Evolutionary conservation across 1,140 invertebrate species (phyloP), one percentile per base, ranked within the genome.

Genomic region (Scaptomyza pallida): DNA sequence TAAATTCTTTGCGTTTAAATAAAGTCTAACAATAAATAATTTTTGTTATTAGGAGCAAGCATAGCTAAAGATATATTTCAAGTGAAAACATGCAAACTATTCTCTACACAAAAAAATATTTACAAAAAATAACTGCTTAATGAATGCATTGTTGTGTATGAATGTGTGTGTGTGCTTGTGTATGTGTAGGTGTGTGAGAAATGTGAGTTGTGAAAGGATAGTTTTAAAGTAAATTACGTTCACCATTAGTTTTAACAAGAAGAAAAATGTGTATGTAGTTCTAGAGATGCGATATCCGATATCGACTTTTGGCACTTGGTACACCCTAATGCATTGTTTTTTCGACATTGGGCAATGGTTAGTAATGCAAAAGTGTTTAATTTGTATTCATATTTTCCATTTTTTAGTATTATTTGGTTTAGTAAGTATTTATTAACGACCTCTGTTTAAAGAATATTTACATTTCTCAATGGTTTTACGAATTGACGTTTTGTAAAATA

Each of bases 361-460:
- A 65, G 62, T 65, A 47, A 55, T 17, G 50, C 30, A 26, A 45
- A 35, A 47, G 45, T 37, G 13, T 21, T 16, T n/a, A 23, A 10
- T 12, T 50, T 41, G 15, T 64, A 2, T 47, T 10, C 4, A 4
- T 56, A 17, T 37, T 3, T 9, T 8, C 54, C 44, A 1, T 23
- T 17, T 48, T 54, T 9, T 6, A 30, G 43, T 50, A 30, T n/a
- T 61, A 13, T 30, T 43, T 63, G 45, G n/a, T n/a, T n/a, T n/a
- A n/a, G n/a, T 50, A 54, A 35, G 56, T 70, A 71, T 82, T 78
- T 81, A 81, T 81, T 82, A 70, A 55, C 15, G 41, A 30, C 61
- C 64, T 30, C n/a, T n/a, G n/a, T n/a, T n/a, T n/a, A 5, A 48
- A 23, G 44, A 51, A 41, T 21, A 16, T 16, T 15, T 44, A 35